Base-by-base conservation (phyloP, 53 echinoderm and acorn worm species). In the Antedon mediterranea region DNA sequence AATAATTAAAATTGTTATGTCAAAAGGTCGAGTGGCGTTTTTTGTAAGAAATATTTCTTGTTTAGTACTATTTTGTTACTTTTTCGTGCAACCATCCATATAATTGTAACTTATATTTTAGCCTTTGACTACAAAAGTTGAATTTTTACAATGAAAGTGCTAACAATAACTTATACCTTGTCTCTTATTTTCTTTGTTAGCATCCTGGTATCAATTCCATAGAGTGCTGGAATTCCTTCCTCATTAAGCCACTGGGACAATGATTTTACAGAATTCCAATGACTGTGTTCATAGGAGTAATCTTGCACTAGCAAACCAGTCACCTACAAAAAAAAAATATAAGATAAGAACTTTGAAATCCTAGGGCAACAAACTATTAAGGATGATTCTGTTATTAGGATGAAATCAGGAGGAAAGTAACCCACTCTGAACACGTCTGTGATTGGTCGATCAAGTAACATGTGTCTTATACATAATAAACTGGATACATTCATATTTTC, bases 171-270 rank as follows among this genome's bases (percentile, higher is more conserved):
- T 28, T 80, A 79, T 72, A 92, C 95, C 89, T 81, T 85, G 43
- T 92, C 95, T 79, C 95, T 85, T 43, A 95, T 92, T 41, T 83
- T 95, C 84, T 95, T 95, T 28, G 95, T 95, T 32, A 95, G 86
- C 86, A 92, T 83, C 34, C 95, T 85, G 37, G 95, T 92, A 43
- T 95, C 95, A 7, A 95, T 95, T 28, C 95, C 95, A 76, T 92
- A 89, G 33, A 95, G 80, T 32, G 95, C 95, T 0, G 95, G 95
- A 31, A 95, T 82, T n/a, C 85, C 84, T 72, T 95, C 95, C 32
- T 89, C 91, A 5, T 80, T 42, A 71, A 95, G 79, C 95, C 95
- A 95, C 28, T 95, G 77, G 4, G 95, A 95, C 33, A 95, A 73
- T 0, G 95, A 95, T 82, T 95, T 87, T 31, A 92, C 92, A 3